Evolutionary conservation across 2,797 vertebrate genomes (phyloP).

Genomic region (Thripadectes ignobilis): DNA sequence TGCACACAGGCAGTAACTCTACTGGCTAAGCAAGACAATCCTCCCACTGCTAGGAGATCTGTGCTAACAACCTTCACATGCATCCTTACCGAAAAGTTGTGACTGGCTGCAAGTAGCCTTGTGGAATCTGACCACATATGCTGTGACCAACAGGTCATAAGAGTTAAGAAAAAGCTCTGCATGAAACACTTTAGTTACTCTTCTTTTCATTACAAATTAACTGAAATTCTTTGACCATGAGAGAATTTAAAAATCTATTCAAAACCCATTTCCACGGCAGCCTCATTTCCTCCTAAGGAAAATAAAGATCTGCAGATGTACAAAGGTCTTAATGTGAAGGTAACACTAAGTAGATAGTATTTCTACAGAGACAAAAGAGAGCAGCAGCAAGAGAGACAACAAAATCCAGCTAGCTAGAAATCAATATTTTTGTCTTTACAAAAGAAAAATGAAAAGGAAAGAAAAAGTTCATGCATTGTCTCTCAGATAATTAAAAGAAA

Average conservation of each 20-base stretch:
- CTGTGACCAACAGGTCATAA: not conserved
- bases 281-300: not conserved
- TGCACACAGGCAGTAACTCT: not conserved
- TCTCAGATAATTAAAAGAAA: constrained; percentile 6
- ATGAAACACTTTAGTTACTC: not conserved
- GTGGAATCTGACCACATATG: not conserved
- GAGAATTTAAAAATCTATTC: not conserved
- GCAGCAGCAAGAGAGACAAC: not conserved
- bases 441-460: not conserved
- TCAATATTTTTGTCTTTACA: not conserved
- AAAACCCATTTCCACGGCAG: not conserved
- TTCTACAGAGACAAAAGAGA: not conserved
- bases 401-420: not conserved
- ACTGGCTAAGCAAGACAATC: not conserved
- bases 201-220: not conserved
- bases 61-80: not conserved
- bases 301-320: not conserved
- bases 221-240: not conserved
- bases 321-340: not conserved
- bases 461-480: not conserved
- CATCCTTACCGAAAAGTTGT: not conserved
- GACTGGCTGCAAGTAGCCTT: not conserved
- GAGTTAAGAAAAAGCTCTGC: not conserved
- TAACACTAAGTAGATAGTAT: not conserved
- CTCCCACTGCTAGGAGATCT: not conserved